Evolutionary conservation across 2,888 invertebrate species (phyloP).

Genomic region (Orthonevra nobilis): DNA sequence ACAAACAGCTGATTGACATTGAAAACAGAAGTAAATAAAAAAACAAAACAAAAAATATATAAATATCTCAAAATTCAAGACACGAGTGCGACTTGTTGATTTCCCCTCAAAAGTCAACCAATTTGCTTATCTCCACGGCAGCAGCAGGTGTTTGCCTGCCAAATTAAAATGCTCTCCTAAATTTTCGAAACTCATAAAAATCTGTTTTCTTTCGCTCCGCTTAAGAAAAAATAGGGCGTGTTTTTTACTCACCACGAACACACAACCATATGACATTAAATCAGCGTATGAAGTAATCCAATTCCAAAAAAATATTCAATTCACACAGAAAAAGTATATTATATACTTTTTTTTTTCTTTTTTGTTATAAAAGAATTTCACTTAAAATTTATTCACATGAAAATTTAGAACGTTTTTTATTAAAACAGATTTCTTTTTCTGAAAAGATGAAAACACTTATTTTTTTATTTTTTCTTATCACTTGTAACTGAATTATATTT

Average conservation of each 20-base stretch:
- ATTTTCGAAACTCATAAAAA: not conserved
- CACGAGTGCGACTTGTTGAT: too few relatives aligned
- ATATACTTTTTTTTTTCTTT: constrained; percentile 5
- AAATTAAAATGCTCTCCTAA: too few relatives aligned
- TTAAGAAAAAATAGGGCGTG: not conserved
- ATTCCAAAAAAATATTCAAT: constrained; percentile 38
- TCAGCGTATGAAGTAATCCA: constrained; percentile 60
- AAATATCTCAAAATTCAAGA: too few relatives aligned
- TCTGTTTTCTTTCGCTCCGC: not conserved
- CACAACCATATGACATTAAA: constrained; percentile 65
- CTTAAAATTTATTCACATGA: constrained; percentile 18
- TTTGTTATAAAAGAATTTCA: constrained; percentile 12
- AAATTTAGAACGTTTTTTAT: constrained; percentile 3
- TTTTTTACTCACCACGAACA: constrained; percentile 57
- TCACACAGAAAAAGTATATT: constrained; percentile 3
- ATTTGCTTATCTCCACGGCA: too few relatives aligned
- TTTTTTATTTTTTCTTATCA: not conserved
- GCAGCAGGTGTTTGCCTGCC: too few relatives aligned
- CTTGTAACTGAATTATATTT: constrained; percentile 1
- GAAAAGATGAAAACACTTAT: not conserved
- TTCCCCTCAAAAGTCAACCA: too few relatives aligned
- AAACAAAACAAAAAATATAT: too few relatives aligned
- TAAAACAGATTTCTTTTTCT: not conserved
- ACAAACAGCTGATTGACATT: too few relatives aligned
- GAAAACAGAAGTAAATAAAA: too few relatives aligned